Conservation (phyloP, 2,113 vertebrate genomes). For the Thalassarche chlororhynchos region DNA sequence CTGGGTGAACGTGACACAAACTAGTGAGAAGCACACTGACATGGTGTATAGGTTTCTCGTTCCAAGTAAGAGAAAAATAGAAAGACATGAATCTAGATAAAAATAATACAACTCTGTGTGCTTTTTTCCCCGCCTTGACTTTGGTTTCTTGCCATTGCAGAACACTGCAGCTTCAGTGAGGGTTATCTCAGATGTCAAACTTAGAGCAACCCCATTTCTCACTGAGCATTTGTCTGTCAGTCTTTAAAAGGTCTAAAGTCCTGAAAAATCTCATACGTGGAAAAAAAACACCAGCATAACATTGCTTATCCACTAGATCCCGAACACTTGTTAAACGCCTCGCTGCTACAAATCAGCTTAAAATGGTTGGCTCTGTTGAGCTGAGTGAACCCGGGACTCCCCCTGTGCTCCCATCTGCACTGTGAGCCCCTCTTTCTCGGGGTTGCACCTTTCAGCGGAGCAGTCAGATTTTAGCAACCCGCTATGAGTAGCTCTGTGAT, state of each 20-base stretch:
- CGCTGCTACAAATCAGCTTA: background rate
- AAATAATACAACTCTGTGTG: background rate
- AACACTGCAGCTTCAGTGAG: background rate
- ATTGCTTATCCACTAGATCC: background rate
- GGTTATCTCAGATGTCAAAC: background rate
- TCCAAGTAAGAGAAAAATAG: background rate
- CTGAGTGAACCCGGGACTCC: fast-evolving
- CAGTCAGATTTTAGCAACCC: background rate
- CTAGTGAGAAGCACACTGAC: background rate
- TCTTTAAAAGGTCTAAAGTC: background rate
- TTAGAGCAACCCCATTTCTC: background rate
- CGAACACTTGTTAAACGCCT: background rate
- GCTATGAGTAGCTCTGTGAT: background rate
- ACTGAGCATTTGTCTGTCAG: background rate
- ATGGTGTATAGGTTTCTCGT: background rate
- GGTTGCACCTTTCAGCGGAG: background rate
- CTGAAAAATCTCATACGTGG: background rate
- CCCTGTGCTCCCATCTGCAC: too few relatives aligned
- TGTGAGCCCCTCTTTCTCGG: background rate
- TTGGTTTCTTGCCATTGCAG: background rate
- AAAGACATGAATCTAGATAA: background rate
- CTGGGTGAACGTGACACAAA: fast-evolving
- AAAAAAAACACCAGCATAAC: fast-evolving
- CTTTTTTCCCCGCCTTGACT: background rate
- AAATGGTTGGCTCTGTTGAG: fast-evolving